Base-by-base conservation (phyloP, 2,888 invertebrate genomes). In the Sylvicola cinctus region DNA sequence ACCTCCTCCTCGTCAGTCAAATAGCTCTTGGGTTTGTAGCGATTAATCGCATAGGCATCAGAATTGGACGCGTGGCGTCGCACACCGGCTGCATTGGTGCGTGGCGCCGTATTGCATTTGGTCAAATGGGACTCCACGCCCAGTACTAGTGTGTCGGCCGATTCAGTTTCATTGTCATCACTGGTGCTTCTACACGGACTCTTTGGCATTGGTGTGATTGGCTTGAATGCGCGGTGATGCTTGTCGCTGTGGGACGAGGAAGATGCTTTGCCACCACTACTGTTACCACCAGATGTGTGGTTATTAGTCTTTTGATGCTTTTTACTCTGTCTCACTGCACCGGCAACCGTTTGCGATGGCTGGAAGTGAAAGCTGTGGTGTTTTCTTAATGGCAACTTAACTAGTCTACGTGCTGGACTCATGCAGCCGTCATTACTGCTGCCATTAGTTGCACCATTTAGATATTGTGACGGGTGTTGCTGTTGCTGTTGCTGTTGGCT, bases 301-400 rank as follows among this genome's bases (percentile, higher is more conserved):
- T 27, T 41, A 4, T 32, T 16, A 30, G 37, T 20, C n/a, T 14
- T 30, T 34, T 26, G 31, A 11, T 33, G 32, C 20, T 13, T 35
- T 36, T 30, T 36, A 34, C 25, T 32, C 26, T 32, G 39, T 44
- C 27, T 46, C 39, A 40, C 50, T 16, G 44, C 40, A 39, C 52
- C 54, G 34, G 50, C 49, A 36, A 54, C 51, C 31, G 54, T 55
- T 41, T 55, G 51, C 23, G 50, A 51, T 35, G 48, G 34, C 34
- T 58, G 55, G 37, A 58, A 56, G 43, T 58, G 56, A 43, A 58
- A 58, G 38, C 54, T 56, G 42, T 58, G 58, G 46, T 58, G 55
- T 46, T 58, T 58, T 17, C 57, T 55, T 39, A 58, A 35, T 8
- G 58, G 58, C 38, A 56, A 38, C 26, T 50, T 52, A 36, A 55